Percentiles rank a stretch among this genome's conserved stretches.
Evolutionary conservation across 1,140 invertebrate genomes (phyloP).

Genomic region (Lutraria rhynchaena): DNA sequence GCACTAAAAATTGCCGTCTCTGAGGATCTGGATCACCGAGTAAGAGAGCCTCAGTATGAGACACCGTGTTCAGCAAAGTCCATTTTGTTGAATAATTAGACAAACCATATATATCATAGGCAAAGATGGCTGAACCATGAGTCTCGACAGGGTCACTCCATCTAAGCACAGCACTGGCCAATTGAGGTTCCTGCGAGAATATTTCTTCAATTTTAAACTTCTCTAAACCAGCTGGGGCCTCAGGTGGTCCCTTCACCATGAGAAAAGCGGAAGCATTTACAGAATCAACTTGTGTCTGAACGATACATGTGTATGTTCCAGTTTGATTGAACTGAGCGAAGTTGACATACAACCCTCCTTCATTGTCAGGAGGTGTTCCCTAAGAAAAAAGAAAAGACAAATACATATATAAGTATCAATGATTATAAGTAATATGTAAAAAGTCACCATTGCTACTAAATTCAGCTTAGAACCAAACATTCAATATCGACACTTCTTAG

Average conservation of each 20-base stretch:
- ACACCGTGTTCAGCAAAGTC: neutral
- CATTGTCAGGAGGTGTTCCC: conserved; percentile 50
- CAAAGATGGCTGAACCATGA: conserved; percentile 5
- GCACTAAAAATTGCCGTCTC: conserved; percentile 57
- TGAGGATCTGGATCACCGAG: conserved; percentile 1
- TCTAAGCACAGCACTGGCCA: conserved; percentile 23
- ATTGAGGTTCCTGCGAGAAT: neutral
- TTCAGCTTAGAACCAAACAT: too few species aligned
- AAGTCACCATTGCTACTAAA: too few species aligned
- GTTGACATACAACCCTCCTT: conserved; percentile 53
- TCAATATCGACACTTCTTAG: too few species aligned
- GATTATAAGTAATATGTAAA: too few species aligned
- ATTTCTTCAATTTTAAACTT: conserved; percentile 73
- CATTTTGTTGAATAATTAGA: conserved; percentile 44
- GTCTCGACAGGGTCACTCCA: conserved; percentile 41
- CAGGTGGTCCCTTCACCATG: conserved; percentile 44
- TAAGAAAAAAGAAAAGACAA: conserved; percentile 39
- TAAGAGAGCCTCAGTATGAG: conserved; percentile 2
- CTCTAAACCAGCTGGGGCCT: conserved; percentile 83
- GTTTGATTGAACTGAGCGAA: conserved; percentile 46
- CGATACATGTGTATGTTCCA: conserved; percentile 46
- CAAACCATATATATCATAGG: conserved; percentile 42
- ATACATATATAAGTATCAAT: neutral
- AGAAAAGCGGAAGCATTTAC: conserved; percentile 16
- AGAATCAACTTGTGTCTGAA: conserved; percentile 48